Evolutionary conservation across 2,888 invertebrate species (phyloP).

Genomic region (Xanthia togata): DNA sequence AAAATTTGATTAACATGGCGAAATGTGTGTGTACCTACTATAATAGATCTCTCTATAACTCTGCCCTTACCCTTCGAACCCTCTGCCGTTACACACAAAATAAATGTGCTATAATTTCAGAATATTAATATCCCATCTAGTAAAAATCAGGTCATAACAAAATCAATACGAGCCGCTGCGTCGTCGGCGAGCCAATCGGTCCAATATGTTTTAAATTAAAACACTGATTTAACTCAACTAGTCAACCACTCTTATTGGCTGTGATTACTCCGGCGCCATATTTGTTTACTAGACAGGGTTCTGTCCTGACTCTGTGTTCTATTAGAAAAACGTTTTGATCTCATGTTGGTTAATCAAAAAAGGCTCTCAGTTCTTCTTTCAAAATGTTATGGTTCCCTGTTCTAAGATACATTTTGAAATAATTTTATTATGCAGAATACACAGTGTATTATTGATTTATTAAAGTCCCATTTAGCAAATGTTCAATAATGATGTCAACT

Average conservation of each 20-base stretch:
- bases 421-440: neutral
- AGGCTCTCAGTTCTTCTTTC: constrained; percentile 26
- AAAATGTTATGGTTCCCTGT: neutral
- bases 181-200: constrained; percentile 13
- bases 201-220: constrained; percentile 45
- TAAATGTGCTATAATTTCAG: neutral
- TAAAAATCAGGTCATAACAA: constrained; percentile 6
- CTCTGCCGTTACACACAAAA: neutral
- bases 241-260: constrained; percentile 43
- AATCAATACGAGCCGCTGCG: constrained; percentile 31
- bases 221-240: constrained; percentile 46
- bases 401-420: neutral
- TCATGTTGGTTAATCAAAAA: constrained; percentile 26
- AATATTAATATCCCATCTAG: constrained; percentile 1
- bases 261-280: constrained; percentile 35
- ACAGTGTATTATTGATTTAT: neutral
- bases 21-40: neutral
- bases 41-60: neutral
- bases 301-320: neutral
- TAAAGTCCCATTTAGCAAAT: constrained; percentile 34
- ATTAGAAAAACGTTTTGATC: neutral
- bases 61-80: neutral
- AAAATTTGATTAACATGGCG: neutral
- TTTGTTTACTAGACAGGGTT: constrained; percentile 14
- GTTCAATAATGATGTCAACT: neutral